A percentile compares a stretch with the other conserved stretches of the same genome.
Conservation (phyloP, 2,888 invertebrate genomes). For the Nomada ruficornis region DNA sequence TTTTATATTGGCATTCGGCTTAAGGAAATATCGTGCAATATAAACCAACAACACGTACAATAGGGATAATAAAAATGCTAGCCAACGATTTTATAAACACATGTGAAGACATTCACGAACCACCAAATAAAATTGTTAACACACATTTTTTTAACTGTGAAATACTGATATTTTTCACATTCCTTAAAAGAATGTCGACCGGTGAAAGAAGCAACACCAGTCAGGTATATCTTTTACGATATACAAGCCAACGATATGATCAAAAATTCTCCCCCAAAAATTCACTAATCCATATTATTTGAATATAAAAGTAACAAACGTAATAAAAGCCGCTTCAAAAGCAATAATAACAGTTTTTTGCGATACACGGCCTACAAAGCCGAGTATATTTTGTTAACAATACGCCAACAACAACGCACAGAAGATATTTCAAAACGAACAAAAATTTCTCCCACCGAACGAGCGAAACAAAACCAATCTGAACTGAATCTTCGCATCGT, state of each 20-base stretch:
- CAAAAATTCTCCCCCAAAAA: too few species aligned
- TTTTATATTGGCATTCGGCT: neutral
- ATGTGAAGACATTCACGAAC: neutral
- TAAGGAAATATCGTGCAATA: too few species aligned
- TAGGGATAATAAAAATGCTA: neutral
- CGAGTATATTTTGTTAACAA: neutral
- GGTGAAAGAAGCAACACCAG: neutral
- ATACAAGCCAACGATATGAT: too few species aligned
- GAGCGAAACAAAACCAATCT: neutral
- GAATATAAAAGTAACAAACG: too few species aligned
- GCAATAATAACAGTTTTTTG: neutral
- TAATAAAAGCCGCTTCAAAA: too few species aligned
- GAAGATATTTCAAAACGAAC: neutral
- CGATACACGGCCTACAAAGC: neutral
- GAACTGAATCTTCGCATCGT: neutral
- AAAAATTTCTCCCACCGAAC: neutral
- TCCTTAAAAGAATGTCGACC: neutral
- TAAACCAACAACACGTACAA: neutral
- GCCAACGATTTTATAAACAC: neutral
- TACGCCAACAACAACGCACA: too few species aligned
- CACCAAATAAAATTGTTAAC: neutral
- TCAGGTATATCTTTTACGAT: too few species aligned
- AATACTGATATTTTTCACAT: neutral
- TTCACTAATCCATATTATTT: neutral
- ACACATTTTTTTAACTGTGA: neutral